Evolutionary conservation across 2,113 vertebrate species (phyloP).

Genomic region (Donacobius atricapilla): DNA sequence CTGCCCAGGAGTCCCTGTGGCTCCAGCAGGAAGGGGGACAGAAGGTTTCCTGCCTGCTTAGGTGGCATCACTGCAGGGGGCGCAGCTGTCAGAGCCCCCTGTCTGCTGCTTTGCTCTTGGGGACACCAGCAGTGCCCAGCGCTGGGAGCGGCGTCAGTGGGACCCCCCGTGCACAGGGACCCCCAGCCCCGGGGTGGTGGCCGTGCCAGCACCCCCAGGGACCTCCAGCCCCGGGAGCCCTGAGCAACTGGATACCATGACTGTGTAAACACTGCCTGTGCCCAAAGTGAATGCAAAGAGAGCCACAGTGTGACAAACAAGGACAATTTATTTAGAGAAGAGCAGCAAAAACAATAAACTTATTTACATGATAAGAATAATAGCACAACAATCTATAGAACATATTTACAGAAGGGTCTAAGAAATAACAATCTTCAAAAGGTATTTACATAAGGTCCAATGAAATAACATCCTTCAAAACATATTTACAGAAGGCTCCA

Average conservation of each 20-base stretch:
- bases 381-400: neutral
- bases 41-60: neutral
- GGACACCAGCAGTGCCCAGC: neutral
- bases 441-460: neutral
- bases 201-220: neutral
- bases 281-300: neutral
- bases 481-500: neutral
- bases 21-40: neutral
- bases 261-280: neutral
- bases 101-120: neutral
- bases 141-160: accelerated
- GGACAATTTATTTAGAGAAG: neutral
- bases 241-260: neutral
- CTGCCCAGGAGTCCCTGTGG: too few relatives aligned
- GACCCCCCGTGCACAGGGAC: neutral
- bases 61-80: neutral
- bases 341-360: neutral
- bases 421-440: neutral
- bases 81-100: neutral
- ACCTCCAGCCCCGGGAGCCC: neutral
- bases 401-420: neutral
- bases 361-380: neutral
- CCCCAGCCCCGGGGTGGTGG: neutral
- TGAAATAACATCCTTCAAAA: neutral
- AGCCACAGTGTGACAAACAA: neutral